Evolutionary conservation across 2,888 invertebrate genomes (phyloP).

Genomic region (Nymphalis urticae): DNA sequence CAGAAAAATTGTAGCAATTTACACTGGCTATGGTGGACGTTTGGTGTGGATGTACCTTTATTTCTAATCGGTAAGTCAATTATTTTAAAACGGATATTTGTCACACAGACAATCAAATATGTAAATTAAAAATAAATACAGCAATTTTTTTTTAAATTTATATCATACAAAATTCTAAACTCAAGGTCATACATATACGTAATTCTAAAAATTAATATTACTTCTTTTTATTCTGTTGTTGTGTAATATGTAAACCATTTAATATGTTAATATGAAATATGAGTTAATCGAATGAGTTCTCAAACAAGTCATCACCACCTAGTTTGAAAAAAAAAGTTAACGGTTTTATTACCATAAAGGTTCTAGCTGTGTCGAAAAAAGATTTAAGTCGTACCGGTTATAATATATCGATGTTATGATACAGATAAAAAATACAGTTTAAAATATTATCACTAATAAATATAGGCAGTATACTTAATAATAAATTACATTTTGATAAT

Average conservation of each 20-base stretch:
- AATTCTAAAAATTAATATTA: too few species aligned
- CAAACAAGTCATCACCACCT: slow-evolving; percentile 9
- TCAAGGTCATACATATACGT: too few species aligned
- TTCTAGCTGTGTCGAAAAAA: not conserved
- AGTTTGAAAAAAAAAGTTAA: slow-evolving; percentile 7
- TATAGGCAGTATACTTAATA: not conserved
- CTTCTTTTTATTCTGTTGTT: too few species aligned
- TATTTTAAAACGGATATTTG: not conserved
- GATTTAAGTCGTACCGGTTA: slow-evolving; percentile 13
- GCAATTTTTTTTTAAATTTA: not conserved
- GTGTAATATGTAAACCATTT: slow-evolving; percentile 5
- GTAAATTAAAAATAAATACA: not conserved
- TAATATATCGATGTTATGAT: slow-evolving; percentile 13
- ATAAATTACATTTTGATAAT: not conserved
- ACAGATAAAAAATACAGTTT: slow-evolving; percentile 15
- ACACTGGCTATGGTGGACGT: slow-evolving; percentile 55
- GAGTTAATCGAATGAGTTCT: slow-evolving; percentile 11
- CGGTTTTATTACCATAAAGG: slow-evolving; percentile 2
- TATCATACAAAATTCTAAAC: not conserved
- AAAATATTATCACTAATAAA: not conserved
- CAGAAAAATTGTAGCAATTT: slow-evolving; percentile 29
- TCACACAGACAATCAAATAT: too few species aligned
- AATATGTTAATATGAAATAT: slow-evolving; percentile 14
- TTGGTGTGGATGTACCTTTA: slow-evolving; percentile 60
- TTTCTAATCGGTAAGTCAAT: slow-evolving; percentile 55